Percentiles rank a stretch among this genome's conserved stretches.
Evolutionary conservation across 1,140 invertebrate genomes (phyloP).

Genomic region (Rhopalosiphum maidis): DNA sequence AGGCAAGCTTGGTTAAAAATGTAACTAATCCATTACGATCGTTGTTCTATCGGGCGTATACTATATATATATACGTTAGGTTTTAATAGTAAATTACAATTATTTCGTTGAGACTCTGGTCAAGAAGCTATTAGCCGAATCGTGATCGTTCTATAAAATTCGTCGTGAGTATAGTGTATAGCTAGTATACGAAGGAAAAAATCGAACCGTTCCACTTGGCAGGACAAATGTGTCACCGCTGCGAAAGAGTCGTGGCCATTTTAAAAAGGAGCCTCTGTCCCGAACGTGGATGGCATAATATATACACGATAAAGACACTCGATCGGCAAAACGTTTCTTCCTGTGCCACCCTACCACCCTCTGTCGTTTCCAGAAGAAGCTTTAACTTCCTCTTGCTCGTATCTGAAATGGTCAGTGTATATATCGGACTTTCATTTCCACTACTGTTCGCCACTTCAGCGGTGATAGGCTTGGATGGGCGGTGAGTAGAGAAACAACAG

Average conservation of each 20-base stretch:
- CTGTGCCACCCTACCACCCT: background rate
- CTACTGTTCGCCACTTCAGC: background rate
- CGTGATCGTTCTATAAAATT: constrained; percentile 15
- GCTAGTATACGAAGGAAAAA: background rate
- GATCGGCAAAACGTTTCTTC: constrained; percentile 52
- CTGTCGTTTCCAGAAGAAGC: constrained; percentile 48
- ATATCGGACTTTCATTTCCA: constrained; percentile 30
- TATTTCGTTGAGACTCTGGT: constrained; percentile 37
- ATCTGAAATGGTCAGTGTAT: background rate
- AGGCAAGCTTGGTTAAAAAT: constrained; percentile 45
- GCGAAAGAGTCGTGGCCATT: constrained; percentile 50
- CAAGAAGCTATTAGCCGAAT: constrained; percentile 40
- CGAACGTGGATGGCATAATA: constrained; percentile 55
- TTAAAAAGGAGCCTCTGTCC: constrained; percentile 47
- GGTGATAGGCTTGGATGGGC: background rate
- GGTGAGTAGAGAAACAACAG: too few species aligned
- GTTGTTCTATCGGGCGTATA: constrained; percentile 5
- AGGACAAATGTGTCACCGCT: constrained; percentile 55
- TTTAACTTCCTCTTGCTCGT: background rate
- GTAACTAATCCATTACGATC: constrained; percentile 53
- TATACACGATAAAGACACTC: constrained; percentile 57
- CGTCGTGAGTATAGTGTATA: background rate
- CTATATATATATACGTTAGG: background rate
- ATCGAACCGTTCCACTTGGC: constrained; percentile 54
- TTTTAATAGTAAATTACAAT: constrained; percentile 52